Base-by-base conservation (phyloP, 2,797 vertebrate genomes). In the Anolis apletophallus region DNA sequence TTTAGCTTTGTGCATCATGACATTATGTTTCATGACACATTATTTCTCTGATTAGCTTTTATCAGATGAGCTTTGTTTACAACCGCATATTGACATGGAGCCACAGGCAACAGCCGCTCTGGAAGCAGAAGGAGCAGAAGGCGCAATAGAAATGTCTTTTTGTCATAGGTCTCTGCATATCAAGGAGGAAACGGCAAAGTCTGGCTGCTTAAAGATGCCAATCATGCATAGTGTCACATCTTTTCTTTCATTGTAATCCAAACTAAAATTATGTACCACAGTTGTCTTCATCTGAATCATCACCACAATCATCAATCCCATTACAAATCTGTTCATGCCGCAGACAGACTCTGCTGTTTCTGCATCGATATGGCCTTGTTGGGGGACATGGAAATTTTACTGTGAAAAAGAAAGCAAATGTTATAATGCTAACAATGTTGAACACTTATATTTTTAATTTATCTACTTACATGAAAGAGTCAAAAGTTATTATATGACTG, bases 271-370 rank as follows among this genome's bases (percentile, higher is more conserved):
- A 89, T 96, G 96, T 97, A 98, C 97, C 97, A 36, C 99, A 99
- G 93, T 97, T 96, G 82, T 98, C 98, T 95, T 99, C 99, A 80
- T 99, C 99, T 0, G 99, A 99, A 93, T 97, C 98, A 96, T 99
- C 99, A 0, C 98, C 98, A 17, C 99, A 99, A 93, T 99, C 97
- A 54, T 99, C 97, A 87, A 98, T 95, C 79, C 97, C 97, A 93
- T 99, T 98, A 96, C 99, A 99, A 76, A 98, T 95, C 92, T 98
- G 98, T 91, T 98, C 98, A 0, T 92, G 86, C 83, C 97, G 97
- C 77, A 99, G 96, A 91, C 99, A 99, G 89, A 98, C 97, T n/a
- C 97, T 97, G 92, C 98, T 97, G 85, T 99, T 99, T 90, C 97
- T 97, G 87, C 99, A 99, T 88, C 97, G 97, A 95, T 97, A 97